These are phyloP conservation scores for Allolobophora icterica DNA, from an alignment of 2,888 invertebrate genomes.

Conservation along the genomic window DNA sequence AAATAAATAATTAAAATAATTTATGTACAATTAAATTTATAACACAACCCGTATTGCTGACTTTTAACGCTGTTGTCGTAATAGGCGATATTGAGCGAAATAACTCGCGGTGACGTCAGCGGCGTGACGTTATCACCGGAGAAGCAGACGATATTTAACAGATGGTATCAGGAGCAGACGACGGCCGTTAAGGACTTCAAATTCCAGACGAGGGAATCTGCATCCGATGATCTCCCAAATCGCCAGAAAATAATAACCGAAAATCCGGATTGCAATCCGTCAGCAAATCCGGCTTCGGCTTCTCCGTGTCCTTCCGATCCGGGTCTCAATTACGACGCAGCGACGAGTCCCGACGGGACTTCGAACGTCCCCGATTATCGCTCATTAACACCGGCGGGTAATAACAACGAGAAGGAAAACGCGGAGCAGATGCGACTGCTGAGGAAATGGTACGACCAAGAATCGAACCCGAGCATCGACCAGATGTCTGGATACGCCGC, in stretches of 20 bases:
- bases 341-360: not conserved
- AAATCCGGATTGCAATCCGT: not conserved
- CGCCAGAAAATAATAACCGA: not conserved
- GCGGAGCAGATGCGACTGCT: conserved; percentile 87
- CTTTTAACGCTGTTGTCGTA: not conserved
- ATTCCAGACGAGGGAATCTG: not conserved
- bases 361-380: conserved; percentile 9
- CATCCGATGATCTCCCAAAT: not conserved
- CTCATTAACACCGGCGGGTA: conserved; percentile 2
- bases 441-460: conserved; percentile 95
- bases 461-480: conserved; percentile 94
- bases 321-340: not conserved
- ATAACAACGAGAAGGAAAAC: not conserved
- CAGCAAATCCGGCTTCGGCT: not conserved
- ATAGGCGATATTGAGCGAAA: not conserved
- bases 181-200: not conserved
- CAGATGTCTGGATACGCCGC: conserved; percentile 95
- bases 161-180: conserved; percentile 76
- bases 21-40: too few relatives aligned
- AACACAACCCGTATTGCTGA: not conserved
- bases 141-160: conserved; percentile 84
- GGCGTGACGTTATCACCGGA: conserved; percentile 75
- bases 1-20: too few relatives aligned
- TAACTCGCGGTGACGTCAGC: conserved; percentile 26
- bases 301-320: not conserved